phyloP scores from a whole-genome alignment of 2,888 invertebrate genomes.

The Clivina fossor region DNA sequence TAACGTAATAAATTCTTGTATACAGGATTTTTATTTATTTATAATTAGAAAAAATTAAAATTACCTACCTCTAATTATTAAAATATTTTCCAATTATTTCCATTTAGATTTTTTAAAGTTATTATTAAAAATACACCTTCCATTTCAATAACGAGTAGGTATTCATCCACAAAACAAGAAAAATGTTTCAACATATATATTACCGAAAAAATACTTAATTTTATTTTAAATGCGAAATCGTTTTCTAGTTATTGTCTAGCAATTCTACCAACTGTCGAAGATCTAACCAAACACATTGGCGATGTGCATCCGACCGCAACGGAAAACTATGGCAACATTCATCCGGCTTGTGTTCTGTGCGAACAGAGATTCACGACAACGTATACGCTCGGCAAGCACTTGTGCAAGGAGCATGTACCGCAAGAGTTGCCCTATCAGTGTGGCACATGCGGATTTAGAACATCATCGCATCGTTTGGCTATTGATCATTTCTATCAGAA shows the following conservation, averaged over 20 bases:
- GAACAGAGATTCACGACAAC: constrained; percentile 65
- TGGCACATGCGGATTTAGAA: constrained; percentile 76
- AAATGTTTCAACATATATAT: too few relatives aligned
- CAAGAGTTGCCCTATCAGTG: constrained; percentile 90
- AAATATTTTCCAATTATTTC: too few relatives aligned
- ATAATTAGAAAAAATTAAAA: too few relatives aligned
- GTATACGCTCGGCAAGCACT: constrained; percentile 70
- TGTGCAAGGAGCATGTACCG: constrained; percentile 77
- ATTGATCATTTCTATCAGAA: constrained; percentile 77
- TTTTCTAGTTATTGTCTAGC: constrained; percentile 77
- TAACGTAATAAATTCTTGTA: too few relatives aligned
- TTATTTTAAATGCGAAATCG: too few relatives aligned
- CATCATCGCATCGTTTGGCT: constrained; percentile 79
- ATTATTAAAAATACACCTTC: too few relatives aligned
- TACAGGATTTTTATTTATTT: too few relatives aligned
- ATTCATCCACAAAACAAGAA: too few relatives aligned
- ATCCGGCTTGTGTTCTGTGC: constrained; percentile 64
- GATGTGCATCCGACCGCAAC: constrained; percentile 68
- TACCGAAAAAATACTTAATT: too few relatives aligned
- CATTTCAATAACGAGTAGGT: too few relatives aligned
- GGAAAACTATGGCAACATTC: constrained; percentile 57
- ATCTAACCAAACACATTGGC: constrained; percentile 68
- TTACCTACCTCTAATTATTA: too few relatives aligned
- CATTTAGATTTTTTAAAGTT: too few relatives aligned
- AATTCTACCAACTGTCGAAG: constrained; percentile 63